Evolutionary conservation across 2,797 vertebrate species (phyloP), one percentile per base, ranked within the genome.

Genomic region (Rachycentron canadum): DNA sequence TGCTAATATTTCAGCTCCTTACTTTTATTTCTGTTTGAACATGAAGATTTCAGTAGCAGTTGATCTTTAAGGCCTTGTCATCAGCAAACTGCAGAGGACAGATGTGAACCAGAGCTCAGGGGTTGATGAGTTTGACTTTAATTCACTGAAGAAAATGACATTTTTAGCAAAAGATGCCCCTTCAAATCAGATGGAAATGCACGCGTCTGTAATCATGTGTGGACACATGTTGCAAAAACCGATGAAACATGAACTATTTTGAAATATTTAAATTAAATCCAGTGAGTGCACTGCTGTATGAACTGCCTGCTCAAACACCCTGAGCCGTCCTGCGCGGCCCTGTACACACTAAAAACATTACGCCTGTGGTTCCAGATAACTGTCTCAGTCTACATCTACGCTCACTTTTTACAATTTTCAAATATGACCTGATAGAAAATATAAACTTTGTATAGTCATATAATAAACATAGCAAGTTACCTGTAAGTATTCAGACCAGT

Each of bases 361-460:
- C 63, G 47, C 62, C 8, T 55, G 55, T 17, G 66, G 58, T 28
- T 50, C 68, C 43, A 28, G 57, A 58, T 56, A 75, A 59, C 58
- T 71, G 69, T 68, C 61, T 73, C 58, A 26, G 57, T 67, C 85
- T 89, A 82, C 85, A 86, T 73, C 76, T 81, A 73, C 11, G 34
- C 83, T 87, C 79, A 23, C 21, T 86, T 87, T 92, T 87, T 83
- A 90, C 78, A 89, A 53, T 60, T 87, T 68, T 91, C 55, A 85
- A 86, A 91, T 86, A 86, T 81, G 84, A 86, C 88, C 67, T 78
- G 72, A 91, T 90, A 93, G 86, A 91, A 92, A 92, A 93, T 92
- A 93, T 89, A 92, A 87, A 90, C 88, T 93, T 86, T 91, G 75
- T 78, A 79, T 70, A 66, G 55, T 89, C 21, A 16, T 77, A 69